Evolutionary conservation across 2,888 invertebrate genomes (phyloP).

Genomic region (Aplocera efformata): DNA sequence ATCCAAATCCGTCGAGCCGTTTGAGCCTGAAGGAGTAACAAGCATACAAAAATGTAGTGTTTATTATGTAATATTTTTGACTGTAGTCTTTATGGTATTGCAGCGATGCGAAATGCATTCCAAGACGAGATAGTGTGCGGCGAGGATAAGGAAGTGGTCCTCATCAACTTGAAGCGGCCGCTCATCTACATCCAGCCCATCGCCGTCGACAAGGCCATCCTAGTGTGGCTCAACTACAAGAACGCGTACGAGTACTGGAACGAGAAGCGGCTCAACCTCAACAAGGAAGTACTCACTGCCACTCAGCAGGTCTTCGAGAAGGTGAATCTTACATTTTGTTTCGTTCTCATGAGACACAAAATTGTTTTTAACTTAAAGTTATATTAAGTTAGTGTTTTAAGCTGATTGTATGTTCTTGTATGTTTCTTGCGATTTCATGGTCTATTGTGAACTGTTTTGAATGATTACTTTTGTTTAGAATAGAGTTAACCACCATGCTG

Average conservation of each 20-base stretch:
- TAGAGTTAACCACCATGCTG: no score
- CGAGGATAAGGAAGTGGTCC: conserved; percentile 91
- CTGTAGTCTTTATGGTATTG: background rate
- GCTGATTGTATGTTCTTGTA: no score
- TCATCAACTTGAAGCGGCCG: conserved; percentile 95
- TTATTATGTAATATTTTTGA: no score
- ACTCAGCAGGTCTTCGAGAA: conserved; percentile 84
- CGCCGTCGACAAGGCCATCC: conserved; percentile 98
- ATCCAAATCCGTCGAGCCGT: no score
- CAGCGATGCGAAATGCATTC: conserved; percentile 87
- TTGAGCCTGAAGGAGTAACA: no score
- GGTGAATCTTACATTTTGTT: conserved; percentile 35
- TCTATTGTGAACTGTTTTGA: no score
- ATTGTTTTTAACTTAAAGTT: no score
- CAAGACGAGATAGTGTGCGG: conserved; percentile 94
- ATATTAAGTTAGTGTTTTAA: no score
- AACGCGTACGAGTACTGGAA: conserved; percentile 99
- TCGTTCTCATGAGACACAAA: no score
- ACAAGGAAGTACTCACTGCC: conserved; percentile 90
- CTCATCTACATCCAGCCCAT: conserved; percentile 97
- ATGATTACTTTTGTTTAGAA: no score
- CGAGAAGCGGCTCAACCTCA: conserved; percentile 94
- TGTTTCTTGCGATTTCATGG: no score
- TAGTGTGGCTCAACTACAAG: conserved; percentile 99
- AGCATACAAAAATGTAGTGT: no score